These are phyloP conservation scores for Mormyrus hasselquistii DNA, from an alignment of 2,797 vertebrate species.

Conservation along the genomic window DNA sequence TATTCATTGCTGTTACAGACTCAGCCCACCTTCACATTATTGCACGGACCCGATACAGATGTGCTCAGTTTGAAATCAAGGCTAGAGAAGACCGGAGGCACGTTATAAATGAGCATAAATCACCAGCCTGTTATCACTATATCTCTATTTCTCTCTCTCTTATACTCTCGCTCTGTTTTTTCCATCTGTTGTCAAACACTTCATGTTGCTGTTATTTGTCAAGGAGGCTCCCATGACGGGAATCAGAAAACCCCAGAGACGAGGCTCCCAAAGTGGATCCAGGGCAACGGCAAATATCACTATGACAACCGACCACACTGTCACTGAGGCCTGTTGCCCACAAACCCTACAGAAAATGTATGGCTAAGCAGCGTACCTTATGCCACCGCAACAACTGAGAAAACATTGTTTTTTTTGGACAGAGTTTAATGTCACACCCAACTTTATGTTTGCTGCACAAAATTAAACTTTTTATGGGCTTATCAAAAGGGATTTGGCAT, in stretches of 20 bases:
- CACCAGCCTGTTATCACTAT: background rate
- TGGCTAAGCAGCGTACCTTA: background rate
- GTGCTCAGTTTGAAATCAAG: background rate
- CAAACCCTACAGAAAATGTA: background rate
- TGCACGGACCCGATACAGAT: slow-evolving; percentile 24
- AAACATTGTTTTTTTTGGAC: background rate
- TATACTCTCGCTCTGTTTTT: background rate
- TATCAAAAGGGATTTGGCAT: background rate
- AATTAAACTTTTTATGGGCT: slow-evolving; percentile 5
- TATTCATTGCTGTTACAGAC: slow-evolving; percentile 28
- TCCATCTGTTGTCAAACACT: background rate
- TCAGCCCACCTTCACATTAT: slow-evolving; percentile 25
- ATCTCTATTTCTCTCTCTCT: background rate
- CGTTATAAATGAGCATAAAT: background rate
- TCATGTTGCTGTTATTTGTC: background rate
- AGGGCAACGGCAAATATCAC: background rate
- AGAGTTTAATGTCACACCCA: background rate
- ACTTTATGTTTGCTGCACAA: background rate
- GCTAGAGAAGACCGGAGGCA: background rate
- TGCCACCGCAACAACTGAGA: background rate
- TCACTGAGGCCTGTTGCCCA: background rate
- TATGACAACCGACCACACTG: background rate
- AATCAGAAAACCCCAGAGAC: background rate
- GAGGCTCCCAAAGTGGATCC: background rate
- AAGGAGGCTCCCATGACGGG: background rate